Base-by-base conservation (phyloP, 2,797 vertebrate species). In the Aeoliscus strigatus region DNA sequence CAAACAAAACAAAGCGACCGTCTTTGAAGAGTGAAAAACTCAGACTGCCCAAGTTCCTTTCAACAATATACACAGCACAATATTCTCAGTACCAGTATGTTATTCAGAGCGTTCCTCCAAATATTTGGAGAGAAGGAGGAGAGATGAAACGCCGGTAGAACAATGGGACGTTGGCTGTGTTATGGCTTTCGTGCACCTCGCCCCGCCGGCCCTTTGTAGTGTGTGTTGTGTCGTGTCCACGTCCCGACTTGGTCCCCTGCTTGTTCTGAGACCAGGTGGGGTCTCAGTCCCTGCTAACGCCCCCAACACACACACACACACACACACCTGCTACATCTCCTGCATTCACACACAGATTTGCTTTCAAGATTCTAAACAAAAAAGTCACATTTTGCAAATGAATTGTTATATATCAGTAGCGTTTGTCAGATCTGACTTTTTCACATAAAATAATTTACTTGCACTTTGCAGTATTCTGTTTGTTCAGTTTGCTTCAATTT, bases 81-180 rank as follows among this genome's bases (percentile, higher is more conserved):
- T 82, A 85, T 80, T 89, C 81, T 86, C 83, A 78, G 80, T 79
- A 79, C 85, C 82, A 79, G 69, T 46, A 81, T 87, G 87, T 86
- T 87, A 85, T 88, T 87, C 85, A 66, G 80, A 87, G 77, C 46
- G 66, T 80, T 86, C 81, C 60, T 87, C 77, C 83, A 90, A 89
- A 90, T 88, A 89, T 89, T 89, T 89, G 84, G 85, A 88, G 80
- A 86, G 83, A 85, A 87, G 67, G 80, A 85, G 76, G 82, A 66
- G 79, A 88, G 86, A 89, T 89, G 86, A 89, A 90, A 88, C 84
- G 24, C 40, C 54, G 56, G 21, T 55, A 83, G 85, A 88, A 90
- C 88, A 90, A 90, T 88, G 80, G 83, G 77, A 69, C 77, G 69
- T 65, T 66, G 71, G 75, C 75, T 75, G 73, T 87, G 85, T 86